phyloP scores from a whole-genome alignment of 2,113 vertebrate species.

The Etheostoma spectabile region DNA sequence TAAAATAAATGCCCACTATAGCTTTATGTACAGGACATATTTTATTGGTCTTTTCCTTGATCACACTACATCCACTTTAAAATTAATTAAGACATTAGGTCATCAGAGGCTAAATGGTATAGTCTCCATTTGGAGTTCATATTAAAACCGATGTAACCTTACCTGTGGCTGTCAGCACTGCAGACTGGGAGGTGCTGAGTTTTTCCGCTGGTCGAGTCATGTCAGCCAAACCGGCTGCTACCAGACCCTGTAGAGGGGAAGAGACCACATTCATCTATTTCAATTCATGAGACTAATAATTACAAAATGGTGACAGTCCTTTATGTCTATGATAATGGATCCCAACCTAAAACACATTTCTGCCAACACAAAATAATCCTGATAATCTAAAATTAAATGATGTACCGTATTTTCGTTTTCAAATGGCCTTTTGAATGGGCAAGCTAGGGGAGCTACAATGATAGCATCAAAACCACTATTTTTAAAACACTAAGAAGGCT shows the following conservation, averaged over 20 bases:
- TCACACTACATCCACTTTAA: not conserved
- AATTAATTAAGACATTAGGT: not conserved
- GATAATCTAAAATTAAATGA: no score
- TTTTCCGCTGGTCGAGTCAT: slow-evolving; percentile 96
- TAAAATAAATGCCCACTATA: no score
- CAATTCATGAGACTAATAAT: not conserved
- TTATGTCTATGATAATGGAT: not conserved
- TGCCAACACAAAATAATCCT: no score
- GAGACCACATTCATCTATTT: not conserved
- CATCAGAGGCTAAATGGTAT: not conserved
- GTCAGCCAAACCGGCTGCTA: slow-evolving; percentile 94
- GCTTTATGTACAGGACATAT: not conserved
- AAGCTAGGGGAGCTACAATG: no score
- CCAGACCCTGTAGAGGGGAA: slow-evolving; percentile 87
- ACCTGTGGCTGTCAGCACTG: slow-evolving; percentile 96
- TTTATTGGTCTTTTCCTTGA: not conserved
- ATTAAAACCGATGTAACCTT: not conserved
- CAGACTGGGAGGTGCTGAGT: slow-evolving; percentile 93
- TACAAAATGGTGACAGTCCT: not conserved
- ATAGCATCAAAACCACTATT: no score
- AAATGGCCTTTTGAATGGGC: no score
- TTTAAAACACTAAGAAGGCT: no score
- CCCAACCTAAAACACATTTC: not conserved
- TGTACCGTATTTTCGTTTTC: no score
- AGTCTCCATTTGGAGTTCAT: not conserved